phyloP scores from a whole-genome alignment of 2,113 vertebrate genomes.

The Cyprinus carpio region DNA sequence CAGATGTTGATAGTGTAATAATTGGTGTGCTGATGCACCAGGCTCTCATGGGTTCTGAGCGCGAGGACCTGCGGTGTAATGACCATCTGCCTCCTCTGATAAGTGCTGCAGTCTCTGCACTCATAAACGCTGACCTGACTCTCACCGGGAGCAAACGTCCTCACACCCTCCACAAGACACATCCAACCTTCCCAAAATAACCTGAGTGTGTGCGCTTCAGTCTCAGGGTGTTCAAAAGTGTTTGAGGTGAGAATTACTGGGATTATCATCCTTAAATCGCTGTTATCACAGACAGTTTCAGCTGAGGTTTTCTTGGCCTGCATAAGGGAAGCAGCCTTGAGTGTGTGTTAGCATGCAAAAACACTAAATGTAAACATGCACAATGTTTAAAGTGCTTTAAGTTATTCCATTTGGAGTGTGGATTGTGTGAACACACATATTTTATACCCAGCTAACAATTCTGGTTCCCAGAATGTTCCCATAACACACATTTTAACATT shows the following conservation, averaged over 20 bases:
- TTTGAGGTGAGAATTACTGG: not conserved
- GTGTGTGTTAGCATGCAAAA: not conserved
- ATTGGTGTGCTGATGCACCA: conserved; percentile 5
- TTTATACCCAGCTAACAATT: too few species aligned
- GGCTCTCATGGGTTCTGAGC: not conserved
- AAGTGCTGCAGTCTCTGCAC: conserved; percentile 22
- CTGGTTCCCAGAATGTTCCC: too few species aligned
- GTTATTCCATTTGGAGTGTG: not conserved
- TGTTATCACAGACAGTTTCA: not conserved
- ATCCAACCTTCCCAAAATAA: conserved; percentile 17
- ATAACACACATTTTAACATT: too few species aligned
- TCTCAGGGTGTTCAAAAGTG: not conserved
- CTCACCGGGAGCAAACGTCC: conserved; percentile 8
- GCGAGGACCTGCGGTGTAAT: not conserved
- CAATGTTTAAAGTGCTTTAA: not conserved
- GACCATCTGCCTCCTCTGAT: conserved; percentile 25
- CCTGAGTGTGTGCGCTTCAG: not conserved
- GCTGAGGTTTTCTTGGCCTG: not conserved
- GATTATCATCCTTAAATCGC: not conserved
- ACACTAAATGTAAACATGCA: not conserved
- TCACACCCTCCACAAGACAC: not conserved
- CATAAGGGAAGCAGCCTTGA: not conserved
- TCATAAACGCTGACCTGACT: conserved; percentile 18
- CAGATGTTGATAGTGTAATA: not conserved
- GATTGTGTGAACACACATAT: not conserved